Conservation (phyloP, 1,140 invertebrate genomes). For the Colletes gigas region DNA sequence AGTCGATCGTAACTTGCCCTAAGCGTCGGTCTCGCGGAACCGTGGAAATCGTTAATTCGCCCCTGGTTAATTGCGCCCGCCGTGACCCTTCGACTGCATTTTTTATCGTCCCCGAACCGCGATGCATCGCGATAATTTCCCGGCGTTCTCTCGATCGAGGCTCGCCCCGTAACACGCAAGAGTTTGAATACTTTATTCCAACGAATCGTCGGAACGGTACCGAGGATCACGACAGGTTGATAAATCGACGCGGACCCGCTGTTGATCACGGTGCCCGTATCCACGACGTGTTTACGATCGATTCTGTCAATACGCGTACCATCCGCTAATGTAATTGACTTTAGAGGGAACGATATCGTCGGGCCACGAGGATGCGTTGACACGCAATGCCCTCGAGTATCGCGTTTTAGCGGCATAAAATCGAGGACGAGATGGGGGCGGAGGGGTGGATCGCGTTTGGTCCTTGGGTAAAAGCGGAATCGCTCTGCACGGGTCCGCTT, state of each 20-base stretch:
- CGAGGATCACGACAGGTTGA: neutral
- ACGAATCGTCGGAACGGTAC: neutral
- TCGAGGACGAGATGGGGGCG: neutral
- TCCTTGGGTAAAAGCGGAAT: neutral
- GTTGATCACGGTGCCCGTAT: neutral
- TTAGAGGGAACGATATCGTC: conserved; percentile 33
- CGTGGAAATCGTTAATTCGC: conserved; percentile 25
- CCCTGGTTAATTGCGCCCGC: conserved; percentile 11
- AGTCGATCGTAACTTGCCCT: neutral
- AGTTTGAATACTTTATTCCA: neutral
- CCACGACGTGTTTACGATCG: conserved; percentile 21
- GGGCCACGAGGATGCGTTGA: conserved; percentile 16
- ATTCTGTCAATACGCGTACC: conserved; percentile 30
- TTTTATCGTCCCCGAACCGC: neutral
- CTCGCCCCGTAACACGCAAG: too few species aligned
- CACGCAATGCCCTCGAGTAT: conserved; percentile 43
- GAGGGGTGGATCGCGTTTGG: neutral
- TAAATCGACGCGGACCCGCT: neutral
- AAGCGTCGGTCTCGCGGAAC: neutral
- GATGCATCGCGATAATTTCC: too few species aligned
- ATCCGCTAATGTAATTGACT: conserved; percentile 46
- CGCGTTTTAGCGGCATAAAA: conserved; percentile 22
- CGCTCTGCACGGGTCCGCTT: neutral
- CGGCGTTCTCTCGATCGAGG: too few species aligned
- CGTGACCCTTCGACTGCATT: neutral